Evolutionary conservation across 2,888 invertebrate species (phyloP).

Genomic region (Esperia sulphurella): DNA sequence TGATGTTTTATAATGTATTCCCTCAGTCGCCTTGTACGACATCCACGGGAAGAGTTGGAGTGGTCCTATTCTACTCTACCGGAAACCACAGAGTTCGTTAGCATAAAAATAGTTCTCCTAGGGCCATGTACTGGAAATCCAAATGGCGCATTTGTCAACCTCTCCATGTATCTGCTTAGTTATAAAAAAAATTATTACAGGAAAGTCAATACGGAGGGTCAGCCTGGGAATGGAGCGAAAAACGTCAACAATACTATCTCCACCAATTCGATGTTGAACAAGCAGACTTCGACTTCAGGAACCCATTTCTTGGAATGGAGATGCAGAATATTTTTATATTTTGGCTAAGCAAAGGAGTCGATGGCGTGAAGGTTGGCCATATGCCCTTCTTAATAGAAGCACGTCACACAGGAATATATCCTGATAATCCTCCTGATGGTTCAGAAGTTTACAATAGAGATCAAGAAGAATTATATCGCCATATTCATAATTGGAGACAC

Average conservation of each 20-base stretch:
- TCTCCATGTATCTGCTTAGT: no score
- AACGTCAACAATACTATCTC: conserved; percentile 82
- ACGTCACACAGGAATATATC: conserved; percentile 48
- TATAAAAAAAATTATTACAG: conserved; percentile 33
- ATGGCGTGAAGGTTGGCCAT: conserved; percentile 87
- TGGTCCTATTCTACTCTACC: no score
- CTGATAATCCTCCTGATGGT: conserved; percentile 77
- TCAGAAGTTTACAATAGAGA: conserved; percentile 81
- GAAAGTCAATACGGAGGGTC: conserved; percentile 80
- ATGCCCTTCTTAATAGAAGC: conserved; percentile 80
- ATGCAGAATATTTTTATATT: conserved; percentile 81
- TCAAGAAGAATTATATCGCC: conserved; percentile 74
- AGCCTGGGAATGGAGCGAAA: conserved; percentile 83
- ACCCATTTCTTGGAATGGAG: conserved; percentile 72
- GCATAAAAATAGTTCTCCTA: no score
- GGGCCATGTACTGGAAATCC: no score
- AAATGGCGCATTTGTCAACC: no score
- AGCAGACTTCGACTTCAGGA: conserved; percentile 85
- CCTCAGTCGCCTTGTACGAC: no score
- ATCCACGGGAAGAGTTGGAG: no score
- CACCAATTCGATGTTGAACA: conserved; percentile 83
- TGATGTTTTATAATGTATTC: no score
- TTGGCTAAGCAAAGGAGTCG: conserved; percentile 87
- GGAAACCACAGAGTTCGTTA: no score
- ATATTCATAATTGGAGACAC: conserved; percentile 77